A percentile compares a stretch with the other conserved stretches of the same genome.
Conservation (phyloP, 2,888 invertebrate genomes). For the Patella ulyssiponensis region DNA sequence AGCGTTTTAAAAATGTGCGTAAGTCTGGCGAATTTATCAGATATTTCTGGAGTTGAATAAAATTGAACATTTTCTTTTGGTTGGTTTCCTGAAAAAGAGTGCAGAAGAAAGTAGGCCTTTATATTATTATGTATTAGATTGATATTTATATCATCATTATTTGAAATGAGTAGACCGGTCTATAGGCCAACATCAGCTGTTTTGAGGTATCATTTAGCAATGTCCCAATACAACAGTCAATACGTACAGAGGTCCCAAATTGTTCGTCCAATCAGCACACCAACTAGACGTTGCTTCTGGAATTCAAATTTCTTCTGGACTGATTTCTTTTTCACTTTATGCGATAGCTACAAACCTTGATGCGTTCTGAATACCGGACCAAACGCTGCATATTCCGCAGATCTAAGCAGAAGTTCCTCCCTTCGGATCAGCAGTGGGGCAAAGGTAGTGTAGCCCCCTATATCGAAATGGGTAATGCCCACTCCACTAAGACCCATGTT, state of each 20-base stretch:
- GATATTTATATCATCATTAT: no score
- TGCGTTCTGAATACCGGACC: conserved; percentile 64
- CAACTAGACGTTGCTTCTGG: no score
- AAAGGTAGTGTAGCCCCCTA: conserved; percentile 64
- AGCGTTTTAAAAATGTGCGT: conserved; percentile 51
- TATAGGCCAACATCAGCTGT: no score
- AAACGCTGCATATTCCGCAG: conserved; percentile 65
- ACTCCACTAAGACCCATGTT: conserved; percentile 60
- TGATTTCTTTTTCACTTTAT: no score
- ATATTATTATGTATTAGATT: no score
- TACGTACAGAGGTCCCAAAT: no score
- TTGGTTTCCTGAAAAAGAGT: conserved; percentile 53
- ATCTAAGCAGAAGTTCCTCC: conserved; percentile 59
- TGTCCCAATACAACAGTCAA: no score
- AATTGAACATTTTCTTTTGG: conserved; percentile 60
- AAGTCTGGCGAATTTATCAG: conserved; percentile 52
- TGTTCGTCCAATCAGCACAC: no score
- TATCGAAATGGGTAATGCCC: conserved; percentile 66
- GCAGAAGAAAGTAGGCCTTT: no score
- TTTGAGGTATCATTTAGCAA: no score
- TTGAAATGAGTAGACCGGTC: no score
- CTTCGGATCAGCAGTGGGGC: conserved; percentile 45
- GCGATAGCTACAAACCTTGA: conserved; percentile 50
- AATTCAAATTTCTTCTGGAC: no score
- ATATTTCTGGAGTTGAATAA: conserved; percentile 44